A percentile compares a stretch with the other conserved stretches of the same genome.
These are phyloP conservation scores for Lasiommata megera DNA, from an alignment of 2,888 invertebrate genomes.

Conservation along the genomic window DNA sequence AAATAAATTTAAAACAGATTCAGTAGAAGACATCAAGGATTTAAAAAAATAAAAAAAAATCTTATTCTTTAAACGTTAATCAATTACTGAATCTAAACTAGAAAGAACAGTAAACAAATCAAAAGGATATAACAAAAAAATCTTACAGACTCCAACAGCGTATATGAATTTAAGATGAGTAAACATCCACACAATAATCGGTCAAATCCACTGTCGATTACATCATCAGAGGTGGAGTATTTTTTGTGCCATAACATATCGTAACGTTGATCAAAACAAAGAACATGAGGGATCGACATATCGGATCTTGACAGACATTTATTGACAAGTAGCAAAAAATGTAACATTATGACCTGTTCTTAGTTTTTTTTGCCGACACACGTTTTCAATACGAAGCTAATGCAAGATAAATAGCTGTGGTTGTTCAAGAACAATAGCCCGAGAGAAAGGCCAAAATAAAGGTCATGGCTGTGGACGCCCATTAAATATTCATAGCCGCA, in stretches of 20 bases:
- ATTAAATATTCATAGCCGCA: constrained; percentile 72
- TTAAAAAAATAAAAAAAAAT: background rate
- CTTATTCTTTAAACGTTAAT: background rate
- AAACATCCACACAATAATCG: constrained; percentile 48
- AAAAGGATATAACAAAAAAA: background rate
- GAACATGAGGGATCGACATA: constrained; percentile 31
- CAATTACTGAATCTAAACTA: background rate
- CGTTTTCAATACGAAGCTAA: constrained; percentile 34
- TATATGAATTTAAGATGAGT: background rate
- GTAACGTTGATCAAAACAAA: constrained; percentile 30
- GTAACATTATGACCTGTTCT: constrained; percentile 12
- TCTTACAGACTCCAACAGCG: background rate
- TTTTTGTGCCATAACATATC: constrained; percentile 35
- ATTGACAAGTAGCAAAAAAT: constrained; percentile 29
- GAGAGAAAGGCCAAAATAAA: constrained; percentile 65
- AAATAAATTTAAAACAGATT: too few relatives aligned
- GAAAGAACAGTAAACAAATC: background rate
- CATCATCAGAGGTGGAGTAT: constrained; percentile 48
- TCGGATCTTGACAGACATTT: constrained; percentile 30
- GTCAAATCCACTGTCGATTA: constrained; percentile 58
- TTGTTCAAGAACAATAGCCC: constrained; percentile 57
- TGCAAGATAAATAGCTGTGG: constrained; percentile 54
- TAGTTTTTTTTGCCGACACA: constrained; percentile 3
- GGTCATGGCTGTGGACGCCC: constrained; percentile 61
- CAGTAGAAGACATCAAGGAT: too few relatives aligned